These are phyloP conservation scores for Neria commutata DNA, from an alignment of 2,888 invertebrate genomes.

Conservation along the genomic window DNA sequence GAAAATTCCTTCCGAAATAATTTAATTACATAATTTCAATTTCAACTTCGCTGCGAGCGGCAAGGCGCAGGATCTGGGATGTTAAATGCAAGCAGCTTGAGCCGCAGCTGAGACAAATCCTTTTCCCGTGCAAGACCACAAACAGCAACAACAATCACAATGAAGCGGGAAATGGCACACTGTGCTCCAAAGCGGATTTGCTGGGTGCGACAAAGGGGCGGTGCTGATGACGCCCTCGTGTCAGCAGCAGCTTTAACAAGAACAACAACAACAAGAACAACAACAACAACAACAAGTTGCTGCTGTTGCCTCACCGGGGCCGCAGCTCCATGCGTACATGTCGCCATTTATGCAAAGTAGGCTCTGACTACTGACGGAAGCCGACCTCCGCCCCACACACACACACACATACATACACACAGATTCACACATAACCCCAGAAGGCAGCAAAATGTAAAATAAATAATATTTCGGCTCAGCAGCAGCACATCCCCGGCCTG, in stretches of 20 bases:
- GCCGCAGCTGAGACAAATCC: slow-evolving; percentile 1
- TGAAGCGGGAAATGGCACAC: background rate
- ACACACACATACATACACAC: too few species aligned
- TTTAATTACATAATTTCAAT: too few species aligned
- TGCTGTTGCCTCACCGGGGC: background rate
- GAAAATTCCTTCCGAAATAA: too few species aligned
- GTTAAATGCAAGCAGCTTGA: too few species aligned
- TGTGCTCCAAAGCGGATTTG: background rate
- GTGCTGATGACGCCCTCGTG: background rate
- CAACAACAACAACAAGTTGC: background rate
- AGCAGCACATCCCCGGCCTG: too few species aligned
- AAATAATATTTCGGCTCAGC: background rate
- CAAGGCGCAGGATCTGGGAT: too few species aligned
- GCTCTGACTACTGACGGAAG: background rate
- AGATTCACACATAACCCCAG: too few species aligned
- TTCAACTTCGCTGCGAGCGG: too few species aligned
- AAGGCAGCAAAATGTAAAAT: background rate
- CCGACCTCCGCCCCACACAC: too few species aligned
- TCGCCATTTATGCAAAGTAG: slow-evolving; percentile 3
- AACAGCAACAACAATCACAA: too few species aligned
- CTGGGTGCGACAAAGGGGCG: slow-evolving; percentile 3
- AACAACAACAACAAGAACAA: too few species aligned
- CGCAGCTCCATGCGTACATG: background rate
- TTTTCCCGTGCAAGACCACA: background rate
- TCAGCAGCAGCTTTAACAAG: background rate